Conservation (phyloP, 2,888 invertebrate species). For the Drosophila anomelani region DNA sequence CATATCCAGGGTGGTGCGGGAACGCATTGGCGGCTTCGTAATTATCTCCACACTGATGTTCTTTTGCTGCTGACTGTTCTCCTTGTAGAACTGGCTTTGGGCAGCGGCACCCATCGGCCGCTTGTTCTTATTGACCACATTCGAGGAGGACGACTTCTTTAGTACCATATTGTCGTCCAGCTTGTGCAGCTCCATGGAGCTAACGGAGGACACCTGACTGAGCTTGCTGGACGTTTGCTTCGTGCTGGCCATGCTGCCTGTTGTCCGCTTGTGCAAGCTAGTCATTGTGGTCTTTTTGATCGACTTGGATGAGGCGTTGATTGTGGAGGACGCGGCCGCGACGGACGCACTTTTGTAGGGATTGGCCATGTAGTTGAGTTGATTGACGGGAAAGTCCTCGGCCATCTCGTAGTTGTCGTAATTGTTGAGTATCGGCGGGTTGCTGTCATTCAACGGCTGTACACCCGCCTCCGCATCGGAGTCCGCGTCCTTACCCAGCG, state of each 20-base stretch:
- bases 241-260: conserved; percentile 59
- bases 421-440: conserved; percentile 82
- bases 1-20: conserved; percentile 84
- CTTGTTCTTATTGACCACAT: conserved; percentile 80
- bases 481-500: conserved; percentile 58
- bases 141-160: conserved; percentile 81
- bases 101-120: conserved; percentile 63
- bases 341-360: conserved; percentile 48
- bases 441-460: conserved; percentile 81
- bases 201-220: conserved; percentile 82
- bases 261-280: conserved; percentile 79
- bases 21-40: conserved; percentile 83
- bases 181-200: conserved; percentile 84
- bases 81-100: conserved; percentile 81
- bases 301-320: conserved; percentile 74
- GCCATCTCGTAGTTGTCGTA: conserved; percentile 84
- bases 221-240: conserved; percentile 75
- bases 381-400: conserved; percentile 84
- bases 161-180: conserved; percentile 83
- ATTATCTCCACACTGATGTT: conserved; percentile 84
- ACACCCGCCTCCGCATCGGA: conserved; percentile 48
- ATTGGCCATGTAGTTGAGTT: conserved; percentile 60
- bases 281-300: conserved; percentile 79
- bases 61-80: conserved; percentile 82
- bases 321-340: conserved; percentile 46